Base-by-base conservation (phyloP, 2,888 invertebrate species). In the Lasioglossum leucozonium region DNA sequence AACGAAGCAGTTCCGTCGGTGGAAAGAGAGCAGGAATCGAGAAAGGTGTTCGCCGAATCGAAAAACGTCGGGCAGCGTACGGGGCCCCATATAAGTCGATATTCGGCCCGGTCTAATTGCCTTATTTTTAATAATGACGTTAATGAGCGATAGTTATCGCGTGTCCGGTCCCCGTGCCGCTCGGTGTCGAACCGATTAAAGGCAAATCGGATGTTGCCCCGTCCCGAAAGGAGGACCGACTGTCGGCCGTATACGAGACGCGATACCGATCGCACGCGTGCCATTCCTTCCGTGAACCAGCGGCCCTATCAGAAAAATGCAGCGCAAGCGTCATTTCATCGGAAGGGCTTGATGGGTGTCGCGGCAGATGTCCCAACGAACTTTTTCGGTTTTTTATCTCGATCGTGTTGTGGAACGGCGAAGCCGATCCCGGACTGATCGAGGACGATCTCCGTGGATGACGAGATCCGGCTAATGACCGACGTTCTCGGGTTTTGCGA, bases 131-230 rank as follows among this genome's bases (percentile, higher is more conserved):
- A 92, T 92, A 91, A 91, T 90, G 91, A 91, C 91, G 90, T 92
- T 92, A 92, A 92, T 92, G 92, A 92, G 90, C 91, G 91, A 91
- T 91, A 84, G 81, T 87, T 92, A 92, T 92, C 92, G 88, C 85
- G 88, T 88, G 87, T 89, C 89, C 90, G 89, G 90, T 88, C 77
- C 42, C 73, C 82, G 81, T 22, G 78, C 73, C 77, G 73, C 81
- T 82, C 79, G 81, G 82, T 82, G 86, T 87, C 89, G 88, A 90
- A 87, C 85, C 91, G 91, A 91, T 90, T 91, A 90, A 89, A 89
- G 81, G 84, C 90, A 88, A 91, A 91, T 91, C 91, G 91, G 87
- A 91, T 91, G 88, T 86, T 75, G 79, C 51, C 67, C 81, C 78
- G 84, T 90, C 80, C 81, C 26, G 78, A 84, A 89, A 87, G 78